phyloP scores from a whole-genome alignment of 2,888 invertebrate genomes.

The Ormyrus thymus region DNA sequence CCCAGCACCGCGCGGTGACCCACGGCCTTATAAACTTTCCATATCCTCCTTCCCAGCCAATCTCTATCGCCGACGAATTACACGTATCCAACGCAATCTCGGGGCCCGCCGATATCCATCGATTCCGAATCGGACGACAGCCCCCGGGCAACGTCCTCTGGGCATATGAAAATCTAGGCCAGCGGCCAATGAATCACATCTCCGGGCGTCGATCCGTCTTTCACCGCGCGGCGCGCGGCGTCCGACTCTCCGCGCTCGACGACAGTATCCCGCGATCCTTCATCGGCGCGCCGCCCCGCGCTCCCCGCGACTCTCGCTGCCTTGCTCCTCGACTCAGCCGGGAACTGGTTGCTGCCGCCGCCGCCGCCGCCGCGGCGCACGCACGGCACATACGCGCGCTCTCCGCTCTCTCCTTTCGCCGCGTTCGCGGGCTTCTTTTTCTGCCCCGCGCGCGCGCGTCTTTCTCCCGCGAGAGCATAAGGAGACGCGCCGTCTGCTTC shows the following conservation, averaged over 20 bases:
- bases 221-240: background rate
- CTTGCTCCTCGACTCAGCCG: background rate
- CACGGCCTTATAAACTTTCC: too few species aligned
- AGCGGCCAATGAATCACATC: slow-evolving; percentile 18
- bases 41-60: too few species aligned
- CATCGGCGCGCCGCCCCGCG: background rate
- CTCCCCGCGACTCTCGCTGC: background rate
- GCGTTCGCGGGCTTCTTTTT: slow-evolving; percentile 20
- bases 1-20: too few species aligned
- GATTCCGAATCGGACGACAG: background rate
- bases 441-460: background rate
- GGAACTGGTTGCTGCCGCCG: slow-evolving; percentile 31
- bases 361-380: background rate
- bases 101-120: too few species aligned
- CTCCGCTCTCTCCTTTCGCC: slow-evolving; percentile 38
- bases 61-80: too few species aligned
- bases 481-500: slow-evolving; percentile 44
- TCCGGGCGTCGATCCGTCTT: slow-evolving; percentile 7
- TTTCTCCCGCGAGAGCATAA: too few species aligned
- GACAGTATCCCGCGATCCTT: slow-evolving; percentile 26
- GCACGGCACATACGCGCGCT: background rate
- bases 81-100: too few species aligned
- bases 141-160: background rate
- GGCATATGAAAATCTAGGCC: slow-evolving; percentile 7
- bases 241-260: slow-evolving; percentile 3